phyloP scores from a whole-genome alignment of 2,113 vertebrate genomes.

The Entosphenus tridentatus region DNA sequence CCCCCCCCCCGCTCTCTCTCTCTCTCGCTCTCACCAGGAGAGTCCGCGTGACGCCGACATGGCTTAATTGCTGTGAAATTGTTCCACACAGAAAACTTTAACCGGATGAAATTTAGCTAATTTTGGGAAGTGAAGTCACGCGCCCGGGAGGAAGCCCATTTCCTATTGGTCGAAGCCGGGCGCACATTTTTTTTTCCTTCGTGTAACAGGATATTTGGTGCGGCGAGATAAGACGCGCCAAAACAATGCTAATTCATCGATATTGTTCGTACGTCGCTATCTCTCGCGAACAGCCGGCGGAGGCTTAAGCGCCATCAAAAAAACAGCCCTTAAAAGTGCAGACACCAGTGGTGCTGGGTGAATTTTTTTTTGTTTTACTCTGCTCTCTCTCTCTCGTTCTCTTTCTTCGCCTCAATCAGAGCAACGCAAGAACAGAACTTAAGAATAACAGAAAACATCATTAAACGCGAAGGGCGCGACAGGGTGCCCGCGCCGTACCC shows the following conservation, averaged over 20 bases:
- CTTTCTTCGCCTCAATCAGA: too few relatives aligned
- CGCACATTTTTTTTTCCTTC: background rate
- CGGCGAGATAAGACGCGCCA: constrained; percentile 4
- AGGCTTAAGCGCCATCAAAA: constrained; percentile 1
- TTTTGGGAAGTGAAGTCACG: constrained; percentile 6
- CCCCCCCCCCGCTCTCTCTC: too few relatives aligned
- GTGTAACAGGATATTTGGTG: constrained; percentile 5
- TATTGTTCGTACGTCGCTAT: constrained; percentile 4
- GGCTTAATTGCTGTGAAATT: constrained; percentile 6
- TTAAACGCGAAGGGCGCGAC: too few relatives aligned
- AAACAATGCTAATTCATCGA: constrained; percentile 5
- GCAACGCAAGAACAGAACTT: too few relatives aligned
- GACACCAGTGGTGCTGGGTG: background rate
- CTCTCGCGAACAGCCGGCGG: background rate
- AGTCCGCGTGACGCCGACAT: background rate
- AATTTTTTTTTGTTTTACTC: too few relatives aligned
- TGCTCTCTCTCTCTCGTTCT: too few relatives aligned
- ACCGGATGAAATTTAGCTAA: constrained; percentile 7
- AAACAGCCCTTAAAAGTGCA: constrained; percentile 3
- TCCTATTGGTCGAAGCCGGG: constrained; percentile 6
- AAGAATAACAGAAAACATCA: too few relatives aligned
- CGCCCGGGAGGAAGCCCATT: constrained; percentile 3
- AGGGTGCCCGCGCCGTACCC: too few relatives aligned
- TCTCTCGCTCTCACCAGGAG: too few relatives aligned
- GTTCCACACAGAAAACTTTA: constrained; percentile 3